Percentiles rank a stretch among this genome's conserved stretches.
Conservation (phyloP, 2,797 vertebrate genomes). For the Diglossa cyanea region DNA sequence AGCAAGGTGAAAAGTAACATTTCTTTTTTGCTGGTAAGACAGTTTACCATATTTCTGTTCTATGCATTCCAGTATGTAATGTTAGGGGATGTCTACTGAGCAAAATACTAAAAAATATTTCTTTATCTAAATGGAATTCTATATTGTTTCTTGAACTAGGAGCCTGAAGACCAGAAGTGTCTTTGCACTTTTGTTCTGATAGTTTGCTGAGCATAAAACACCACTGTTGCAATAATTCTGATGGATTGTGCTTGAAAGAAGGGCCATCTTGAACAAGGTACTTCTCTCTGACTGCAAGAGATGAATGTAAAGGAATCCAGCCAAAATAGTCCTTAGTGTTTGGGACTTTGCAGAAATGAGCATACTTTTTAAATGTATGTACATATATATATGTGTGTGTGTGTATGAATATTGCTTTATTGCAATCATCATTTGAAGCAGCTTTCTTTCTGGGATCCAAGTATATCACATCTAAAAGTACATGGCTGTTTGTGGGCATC, state of each 20-base stretch:
- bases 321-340: not conserved
- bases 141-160: not conserved
- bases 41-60: not conserved
- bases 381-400: not conserved
- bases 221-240: not conserved
- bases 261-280: not conserved
- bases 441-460: not conserved
- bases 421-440: not conserved
- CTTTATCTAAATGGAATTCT: not conserved
- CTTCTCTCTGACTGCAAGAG: not conserved
- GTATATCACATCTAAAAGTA: not conserved
- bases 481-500: not conserved
- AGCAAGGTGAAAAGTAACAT: not conserved
- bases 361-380: not conserved
- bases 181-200: not conserved
- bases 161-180: not conserved
- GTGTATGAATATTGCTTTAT: not conserved
- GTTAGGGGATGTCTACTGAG: not conserved
- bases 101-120: not conserved
- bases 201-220: not conserved
- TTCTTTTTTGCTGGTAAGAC: constrained; percentile 46
- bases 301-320: not conserved
- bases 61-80: not conserved
- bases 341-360: not conserved
- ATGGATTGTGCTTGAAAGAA: not conserved